These are phyloP conservation scores for Tupiocoris notatus DNA, from an alignment of 2,888 invertebrate species.

Conservation along the genomic window DNA sequence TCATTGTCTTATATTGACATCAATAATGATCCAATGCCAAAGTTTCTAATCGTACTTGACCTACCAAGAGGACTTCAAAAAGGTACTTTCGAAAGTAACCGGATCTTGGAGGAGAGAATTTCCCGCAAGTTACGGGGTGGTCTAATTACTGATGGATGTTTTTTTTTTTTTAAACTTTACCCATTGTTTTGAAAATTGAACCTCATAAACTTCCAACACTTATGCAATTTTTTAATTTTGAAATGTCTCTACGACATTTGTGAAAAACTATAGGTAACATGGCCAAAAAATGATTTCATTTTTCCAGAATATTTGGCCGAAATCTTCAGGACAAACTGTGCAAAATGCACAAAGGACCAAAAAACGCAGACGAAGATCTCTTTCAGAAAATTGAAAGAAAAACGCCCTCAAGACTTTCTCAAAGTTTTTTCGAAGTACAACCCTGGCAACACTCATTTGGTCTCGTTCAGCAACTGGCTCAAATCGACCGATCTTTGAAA, in stretches of 20 bases:
- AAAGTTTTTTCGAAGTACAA: slow-evolving; percentile 45
- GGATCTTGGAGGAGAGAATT: no score
- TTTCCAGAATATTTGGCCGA: slow-evolving; percentile 44
- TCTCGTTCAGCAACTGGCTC: slow-evolving; percentile 42
- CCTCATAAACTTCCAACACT: no score
- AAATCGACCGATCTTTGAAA: slow-evolving; percentile 31
- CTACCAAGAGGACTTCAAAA: no score
- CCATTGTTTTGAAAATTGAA: no score
- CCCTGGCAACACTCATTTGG: slow-evolving; percentile 41
- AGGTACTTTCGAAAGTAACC: no score
- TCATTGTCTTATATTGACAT: neutral
- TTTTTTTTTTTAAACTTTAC: no score
- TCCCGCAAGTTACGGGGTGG: no score
- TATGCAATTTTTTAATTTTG: no score
- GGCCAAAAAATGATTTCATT: no score
- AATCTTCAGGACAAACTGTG: slow-evolving; percentile 45
- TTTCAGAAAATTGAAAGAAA: slow-evolving; percentile 43
- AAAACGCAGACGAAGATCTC: slow-evolving; percentile 42
- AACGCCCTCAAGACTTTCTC: slow-evolving; percentile 42
- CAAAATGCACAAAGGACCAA: slow-evolving; percentile 44
- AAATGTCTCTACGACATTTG: no score
- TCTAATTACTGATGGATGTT: no score
- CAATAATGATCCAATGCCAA: neutral
- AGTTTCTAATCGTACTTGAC: neutral
- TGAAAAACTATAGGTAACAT: no score